Evolutionary conservation across 1,140 invertebrate species (phyloP).

Genomic region (Nasonia giraulti): DNA sequence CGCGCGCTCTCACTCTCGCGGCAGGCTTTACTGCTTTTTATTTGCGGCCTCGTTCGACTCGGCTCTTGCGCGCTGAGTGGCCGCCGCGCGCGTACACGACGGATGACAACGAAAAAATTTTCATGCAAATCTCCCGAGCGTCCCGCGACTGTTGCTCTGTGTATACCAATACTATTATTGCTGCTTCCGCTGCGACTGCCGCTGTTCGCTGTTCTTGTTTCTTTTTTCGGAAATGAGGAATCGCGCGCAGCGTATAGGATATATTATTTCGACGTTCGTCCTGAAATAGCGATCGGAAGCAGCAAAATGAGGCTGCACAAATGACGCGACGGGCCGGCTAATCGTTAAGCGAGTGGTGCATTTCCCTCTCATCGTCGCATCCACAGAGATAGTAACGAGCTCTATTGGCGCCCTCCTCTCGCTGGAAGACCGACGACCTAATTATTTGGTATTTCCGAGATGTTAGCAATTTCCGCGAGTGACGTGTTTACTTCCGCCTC

Average conservation of each 20-base stretch:
- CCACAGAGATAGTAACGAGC: not conserved
- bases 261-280: too few species aligned
- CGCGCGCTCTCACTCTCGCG: not conserved
- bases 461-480: slow-evolving; percentile 46
- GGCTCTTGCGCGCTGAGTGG: not conserved
- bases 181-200: too few species aligned
- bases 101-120: slow-evolving; percentile 6
- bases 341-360: not conserved
- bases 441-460: slow-evolving; percentile 45
- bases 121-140: slow-evolving; percentile 2
- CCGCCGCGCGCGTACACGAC: not conserved
- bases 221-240: too few species aligned
- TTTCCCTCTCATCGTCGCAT: not conserved
- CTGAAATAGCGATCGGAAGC: too few species aligned
- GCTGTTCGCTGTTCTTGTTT: not conserved
- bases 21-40: not conserved
- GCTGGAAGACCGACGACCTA: slow-evolving; percentile 12
- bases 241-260: too few species aligned
- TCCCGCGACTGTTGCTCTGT: not conserved
- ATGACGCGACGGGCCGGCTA: too few species aligned
- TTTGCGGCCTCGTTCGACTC: slow-evolving; percentile 9
- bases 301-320: too few species aligned
- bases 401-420: not conserved
- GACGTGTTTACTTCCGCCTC: slow-evolving; percentile 37
- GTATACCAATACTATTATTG: not conserved